Evolutionary conservation across 2,797 vertebrate species (phyloP).

Genomic region (Rousettus madagascariensis): DNA sequence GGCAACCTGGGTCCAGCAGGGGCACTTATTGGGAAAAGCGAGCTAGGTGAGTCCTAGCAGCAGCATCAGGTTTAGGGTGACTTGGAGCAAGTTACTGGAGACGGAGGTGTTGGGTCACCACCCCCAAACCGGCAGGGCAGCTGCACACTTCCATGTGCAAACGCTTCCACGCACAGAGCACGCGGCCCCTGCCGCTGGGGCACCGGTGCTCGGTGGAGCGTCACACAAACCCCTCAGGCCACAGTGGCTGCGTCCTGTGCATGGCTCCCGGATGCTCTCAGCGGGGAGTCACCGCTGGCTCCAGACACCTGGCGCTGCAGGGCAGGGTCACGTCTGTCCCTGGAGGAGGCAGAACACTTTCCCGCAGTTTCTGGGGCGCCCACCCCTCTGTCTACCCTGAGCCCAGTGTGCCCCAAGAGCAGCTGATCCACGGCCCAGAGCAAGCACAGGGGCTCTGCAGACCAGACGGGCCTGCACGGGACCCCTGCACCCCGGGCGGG

Average conservation of each 20-base stretch:
- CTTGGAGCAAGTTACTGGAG: neutral
- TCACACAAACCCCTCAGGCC: fast-evolving
- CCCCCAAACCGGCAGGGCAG: fast-evolving
- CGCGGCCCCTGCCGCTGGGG: fast-evolving
- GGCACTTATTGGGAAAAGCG: fast-evolving
- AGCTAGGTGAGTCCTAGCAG: neutral
- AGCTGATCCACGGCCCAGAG: neutral
- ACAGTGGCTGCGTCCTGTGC: fast-evolving
- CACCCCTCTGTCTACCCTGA: fast-evolving
- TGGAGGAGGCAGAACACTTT: neutral
- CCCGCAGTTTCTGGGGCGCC: neutral
- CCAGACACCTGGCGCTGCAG: neutral
- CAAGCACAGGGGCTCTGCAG: neutral
- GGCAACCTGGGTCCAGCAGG: fast-evolving
- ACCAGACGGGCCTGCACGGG: neutral
- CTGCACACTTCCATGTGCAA: too few species aligned
- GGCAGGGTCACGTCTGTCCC: fast-evolving
- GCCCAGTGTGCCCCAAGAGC: neutral
- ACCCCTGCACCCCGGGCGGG: neutral
- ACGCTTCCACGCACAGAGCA: too few species aligned
- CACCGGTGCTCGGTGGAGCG: fast-evolving
- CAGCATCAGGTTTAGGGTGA: fast-evolving
- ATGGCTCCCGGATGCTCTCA: neutral
- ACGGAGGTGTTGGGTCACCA: fast-evolving
- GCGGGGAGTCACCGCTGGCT: neutral